Percentiles rank a stretch among this genome's conserved stretches.
Conservation (phyloP, 2,797 vertebrate genomes). For the Morelia viridis region DNA sequence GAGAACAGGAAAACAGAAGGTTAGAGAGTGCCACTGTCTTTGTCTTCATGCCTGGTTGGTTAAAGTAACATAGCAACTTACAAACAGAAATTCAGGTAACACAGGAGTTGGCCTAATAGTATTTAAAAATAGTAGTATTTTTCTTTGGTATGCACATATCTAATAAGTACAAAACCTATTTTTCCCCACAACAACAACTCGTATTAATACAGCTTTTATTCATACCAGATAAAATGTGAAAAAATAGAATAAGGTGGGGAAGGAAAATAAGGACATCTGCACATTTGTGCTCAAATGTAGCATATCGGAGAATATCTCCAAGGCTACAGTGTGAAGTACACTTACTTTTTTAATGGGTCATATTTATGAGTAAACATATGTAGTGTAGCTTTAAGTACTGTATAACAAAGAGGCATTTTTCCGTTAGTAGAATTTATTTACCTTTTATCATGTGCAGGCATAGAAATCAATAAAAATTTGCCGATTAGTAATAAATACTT, state of each 20-base stretch:
- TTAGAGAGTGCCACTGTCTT: not conserved
- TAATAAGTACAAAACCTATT: not conserved
- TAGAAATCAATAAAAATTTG: not conserved
- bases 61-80: not conserved
- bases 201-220: not conserved
- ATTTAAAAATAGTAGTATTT: not conserved
- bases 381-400: not conserved
- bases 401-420: constrained; percentile 26
- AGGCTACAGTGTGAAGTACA: not conserved
- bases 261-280: not conserved
- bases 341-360: not conserved
- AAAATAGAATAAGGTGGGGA: not conserved
- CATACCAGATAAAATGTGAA: not conserved
- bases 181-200: not conserved
- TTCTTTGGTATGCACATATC: not conserved
- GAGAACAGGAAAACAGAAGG: not conserved
- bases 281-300: not conserved
- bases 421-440: not conserved
- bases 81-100: not conserved
- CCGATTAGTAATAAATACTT: not conserved
- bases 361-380: not conserved
- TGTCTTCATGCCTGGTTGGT: not conserved
- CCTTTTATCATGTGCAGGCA: not conserved
- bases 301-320: not conserved
- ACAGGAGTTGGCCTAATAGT: not conserved